Base-by-base conservation (phyloP, 1,140 invertebrate genomes). In the Drosophila kanapiae region DNA sequence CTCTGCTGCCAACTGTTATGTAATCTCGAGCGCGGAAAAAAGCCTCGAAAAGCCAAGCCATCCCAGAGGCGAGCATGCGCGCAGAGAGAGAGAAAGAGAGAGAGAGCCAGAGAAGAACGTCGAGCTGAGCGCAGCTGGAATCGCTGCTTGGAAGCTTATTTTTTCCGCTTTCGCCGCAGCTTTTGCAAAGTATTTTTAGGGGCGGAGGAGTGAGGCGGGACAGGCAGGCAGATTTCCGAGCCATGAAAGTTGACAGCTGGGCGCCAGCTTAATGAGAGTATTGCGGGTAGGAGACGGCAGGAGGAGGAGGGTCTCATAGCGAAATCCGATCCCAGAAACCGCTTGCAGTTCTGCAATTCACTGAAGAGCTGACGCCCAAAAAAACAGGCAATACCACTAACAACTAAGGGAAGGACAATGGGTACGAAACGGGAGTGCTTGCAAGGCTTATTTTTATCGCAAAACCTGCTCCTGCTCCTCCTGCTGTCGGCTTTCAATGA, bases 1-100 rank as follows among this genome's bases (percentile, higher is more conserved):
- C 81, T 82, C 86, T 82, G 75, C 78, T 82, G 75, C 85, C 85
- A 90, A 90, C 78, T 85, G 85, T 90, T 90, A 90, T 90, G 85
- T 90, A 90, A 90, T 90, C 67, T 90, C 64, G 47, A 90, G 67
- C 75, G 60, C 61, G 64, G 62, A 83, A 88, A 88, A 80, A 78
- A 72, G 67, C 77, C 71, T 83, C 75, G 63, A 72, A 49, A 80
- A 75, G 65, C 65, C 59, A 53, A 53, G 37, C 48, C 48, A 57
- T 42, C 48, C 51, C 38, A 40, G 47, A 14, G 13, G 38, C 10
- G 65, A 45, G 69, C 82, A 40, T 88, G 84, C 84, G 84, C 76
- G 18, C 48, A 51, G 27, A 51, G 48, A 79, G 43, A 40, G 33
- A 40, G 10, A 11, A 10, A 16, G 51, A 18, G 64, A 27, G n/a